Base-by-base conservation (phyloP, 2,797 vertebrate species). In the Apogon talboti region DNA sequence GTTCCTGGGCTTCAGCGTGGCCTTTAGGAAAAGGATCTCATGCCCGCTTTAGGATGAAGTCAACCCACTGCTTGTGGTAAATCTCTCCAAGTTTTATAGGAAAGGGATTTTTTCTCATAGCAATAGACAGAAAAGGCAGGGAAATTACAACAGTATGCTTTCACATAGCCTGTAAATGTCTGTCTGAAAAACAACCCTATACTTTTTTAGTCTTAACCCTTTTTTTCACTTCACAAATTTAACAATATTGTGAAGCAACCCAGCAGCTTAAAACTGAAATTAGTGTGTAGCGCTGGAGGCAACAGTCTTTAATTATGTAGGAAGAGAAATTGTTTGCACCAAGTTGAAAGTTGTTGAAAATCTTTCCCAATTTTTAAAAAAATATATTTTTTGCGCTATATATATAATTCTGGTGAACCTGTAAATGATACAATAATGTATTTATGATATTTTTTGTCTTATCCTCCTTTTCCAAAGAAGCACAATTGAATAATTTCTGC, bases 21-120 rank as follows among this genome's bases (percentile, higher is more conserved):
- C 78, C 79, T 79, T 72, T 80, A 58, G 68, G 14, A 28, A 5
- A 1, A 18, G 7, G 40, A 63, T 53, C 38, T 56, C 0, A 6
- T 76, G 55, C 58, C 18, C 66, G 78, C 49, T 66, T 68, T 13
- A 49, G 47, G 50, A 48, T 43, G 21, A 79, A 75, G 56, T 68
- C 53, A 55, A 66, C 54, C 28, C 52, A 37, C 66, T 66, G 47
- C 68, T 78, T 67, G 81, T 60, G 55, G 45, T 76, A 64, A 79
- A 75, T 74, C 62, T 69, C 55, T 50, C 45, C 49, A 18, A 43
- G 44, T 66, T 87, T 83, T 83, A 80, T 71, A 59, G 54, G 48
- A 70, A 45, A 11, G 6, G 50, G 55, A 45, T 65, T 78, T 59
- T 78, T 46, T 19, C 45, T 75, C 48, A 61, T 44, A 63, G 71